Percentiles rank a stretch among this genome's conserved stretches.
phyloP scores from a whole-genome alignment of 2,888 invertebrate species.

The Biston betularia region DNA sequence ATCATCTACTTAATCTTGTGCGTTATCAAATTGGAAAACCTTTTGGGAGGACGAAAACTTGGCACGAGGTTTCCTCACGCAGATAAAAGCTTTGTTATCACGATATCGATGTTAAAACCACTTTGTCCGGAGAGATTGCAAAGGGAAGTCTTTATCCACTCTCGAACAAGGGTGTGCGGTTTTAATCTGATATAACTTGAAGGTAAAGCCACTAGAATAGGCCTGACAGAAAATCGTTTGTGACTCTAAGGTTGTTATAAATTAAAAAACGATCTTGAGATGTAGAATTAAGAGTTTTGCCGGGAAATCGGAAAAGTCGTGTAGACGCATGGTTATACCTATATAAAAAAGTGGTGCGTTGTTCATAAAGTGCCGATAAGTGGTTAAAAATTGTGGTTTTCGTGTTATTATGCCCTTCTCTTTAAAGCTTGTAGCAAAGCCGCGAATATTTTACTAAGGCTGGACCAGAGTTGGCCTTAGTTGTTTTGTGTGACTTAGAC shows the following conservation, averaged over 20 bases:
- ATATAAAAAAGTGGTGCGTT: no score
- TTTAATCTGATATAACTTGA: slow-evolving; percentile 58
- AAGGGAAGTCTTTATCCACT: slow-evolving; percentile 31
- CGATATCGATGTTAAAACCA: slow-evolving; percentile 32
- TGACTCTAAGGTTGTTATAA: background rate
- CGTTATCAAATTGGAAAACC: slow-evolving; percentile 27
- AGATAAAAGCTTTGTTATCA: slow-evolving; percentile 32
- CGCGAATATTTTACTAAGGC: no score
- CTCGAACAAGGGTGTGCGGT: slow-evolving; percentile 51
- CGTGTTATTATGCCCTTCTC: no score
- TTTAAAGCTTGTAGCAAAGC: no score
- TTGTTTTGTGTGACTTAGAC: no score
- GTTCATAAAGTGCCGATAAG: no score
- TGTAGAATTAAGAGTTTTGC: no score
- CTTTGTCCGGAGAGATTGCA: slow-evolving; percentile 32
- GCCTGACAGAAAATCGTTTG: background rate
- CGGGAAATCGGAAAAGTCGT: no score
- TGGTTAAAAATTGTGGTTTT: no score
- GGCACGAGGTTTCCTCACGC: slow-evolving; percentile 11
- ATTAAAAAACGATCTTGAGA: background rate
- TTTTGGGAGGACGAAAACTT: slow-evolving; percentile 10
- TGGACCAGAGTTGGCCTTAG: no score
- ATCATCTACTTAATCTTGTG: background rate
- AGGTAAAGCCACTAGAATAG: slow-evolving; percentile 29
- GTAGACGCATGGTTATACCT: no score